A percentile compares a stretch with the other conserved stretches of the same genome.
These are phyloP conservation scores for Fulmarus glacialis DNA, from an alignment of 2,113 vertebrate species.

Conservation along the genomic window DNA sequence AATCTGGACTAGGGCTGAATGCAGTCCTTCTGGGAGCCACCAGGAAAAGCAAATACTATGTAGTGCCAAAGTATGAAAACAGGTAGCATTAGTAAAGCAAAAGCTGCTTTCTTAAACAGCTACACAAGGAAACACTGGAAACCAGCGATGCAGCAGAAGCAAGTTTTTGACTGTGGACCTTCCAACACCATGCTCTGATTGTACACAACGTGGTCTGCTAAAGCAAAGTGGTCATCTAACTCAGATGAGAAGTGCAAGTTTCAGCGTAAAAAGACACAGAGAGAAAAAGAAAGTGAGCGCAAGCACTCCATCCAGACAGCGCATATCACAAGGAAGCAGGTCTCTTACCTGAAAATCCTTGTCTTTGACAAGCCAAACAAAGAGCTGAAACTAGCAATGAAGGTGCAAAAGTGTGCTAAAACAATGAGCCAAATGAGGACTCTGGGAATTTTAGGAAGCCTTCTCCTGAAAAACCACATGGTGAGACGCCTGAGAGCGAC, in stretches of 20 bases:
- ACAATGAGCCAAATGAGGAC: neutral
- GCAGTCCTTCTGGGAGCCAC: neutral
- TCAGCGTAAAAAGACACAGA: neutral
- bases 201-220: neutral
- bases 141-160: fast-evolving
- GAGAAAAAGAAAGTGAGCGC: neutral
- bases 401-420: neutral
- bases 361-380: neutral
- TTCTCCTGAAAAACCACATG: neutral
- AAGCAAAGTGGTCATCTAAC: neutral
- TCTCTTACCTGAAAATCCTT: constrained; percentile 33
- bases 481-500: fast-evolving
- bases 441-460: neutral
- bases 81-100: neutral
- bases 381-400: neutral
- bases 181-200: neutral
- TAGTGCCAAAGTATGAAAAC: neutral
- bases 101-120: neutral
- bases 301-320: neutral
- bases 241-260: neutral
- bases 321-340: neutral
- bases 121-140: neutral
- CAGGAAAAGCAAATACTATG: neutral
- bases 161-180: neutral
- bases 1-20: neutral